These are phyloP conservation scores for Climacteris rufus DNA, from an alignment of 2,113 vertebrate genomes.

Conservation along the genomic window DNA sequence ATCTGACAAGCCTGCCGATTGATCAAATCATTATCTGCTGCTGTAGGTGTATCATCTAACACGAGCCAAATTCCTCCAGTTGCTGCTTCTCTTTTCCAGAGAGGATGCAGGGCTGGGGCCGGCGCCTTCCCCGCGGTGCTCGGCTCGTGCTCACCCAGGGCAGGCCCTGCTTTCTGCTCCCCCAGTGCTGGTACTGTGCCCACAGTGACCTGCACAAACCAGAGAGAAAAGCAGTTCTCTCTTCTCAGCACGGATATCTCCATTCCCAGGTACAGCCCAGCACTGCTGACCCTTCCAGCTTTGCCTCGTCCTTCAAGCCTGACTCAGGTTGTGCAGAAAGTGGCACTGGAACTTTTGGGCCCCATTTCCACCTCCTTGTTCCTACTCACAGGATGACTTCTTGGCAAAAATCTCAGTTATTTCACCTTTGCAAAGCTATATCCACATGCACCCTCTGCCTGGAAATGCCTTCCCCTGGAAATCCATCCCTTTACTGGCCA, in stretches of 20 bases:
- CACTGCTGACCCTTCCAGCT: not conserved
- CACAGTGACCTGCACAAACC: not conserved
- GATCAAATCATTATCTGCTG: slow-evolving; percentile 66
- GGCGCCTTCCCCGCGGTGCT: not conserved
- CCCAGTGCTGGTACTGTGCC: not conserved
- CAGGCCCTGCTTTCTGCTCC: not conserved
- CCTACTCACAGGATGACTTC: fast-evolving
- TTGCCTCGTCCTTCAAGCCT: not conserved
- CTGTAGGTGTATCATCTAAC: slow-evolving; percentile 35
- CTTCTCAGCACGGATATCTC: not conserved
- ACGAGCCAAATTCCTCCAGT: slow-evolving; percentile 42
- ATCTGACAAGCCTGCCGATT: slow-evolving; percentile 66
- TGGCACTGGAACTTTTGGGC: not conserved
- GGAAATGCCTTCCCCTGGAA: not conserved
- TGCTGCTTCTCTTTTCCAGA: not conserved
- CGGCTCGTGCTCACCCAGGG: not conserved
- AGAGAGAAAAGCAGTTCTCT: not conserved
- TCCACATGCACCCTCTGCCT: not conserved
- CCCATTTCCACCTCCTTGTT: not conserved
- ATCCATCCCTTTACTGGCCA: not conserved
- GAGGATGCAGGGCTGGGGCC: not conserved
- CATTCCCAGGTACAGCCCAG: not conserved
- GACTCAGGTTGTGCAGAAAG: not conserved
- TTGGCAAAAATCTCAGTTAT: not conserved
- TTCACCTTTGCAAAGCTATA: not conserved